Evolutionary conservation across 2,888 invertebrate genomes (phyloP).

Genomic region (Dasypogon diadema): DNA sequence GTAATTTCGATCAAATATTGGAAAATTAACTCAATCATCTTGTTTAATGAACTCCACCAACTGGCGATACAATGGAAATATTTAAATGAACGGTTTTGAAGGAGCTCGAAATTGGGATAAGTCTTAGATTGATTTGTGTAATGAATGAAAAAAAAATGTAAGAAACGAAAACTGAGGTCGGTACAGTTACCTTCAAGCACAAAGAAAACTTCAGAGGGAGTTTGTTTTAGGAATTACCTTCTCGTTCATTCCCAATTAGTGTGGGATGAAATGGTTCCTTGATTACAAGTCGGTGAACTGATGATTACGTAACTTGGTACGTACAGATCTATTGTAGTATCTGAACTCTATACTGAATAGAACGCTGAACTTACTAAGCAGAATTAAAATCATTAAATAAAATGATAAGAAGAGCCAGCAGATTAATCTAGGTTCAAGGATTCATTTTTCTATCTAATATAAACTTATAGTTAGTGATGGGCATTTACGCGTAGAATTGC

Average conservation of each 20-base stretch:
- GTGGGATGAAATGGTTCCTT: slow-evolving; percentile 10
- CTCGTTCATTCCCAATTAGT: slow-evolving; percentile 19
- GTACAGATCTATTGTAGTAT: not conserved
- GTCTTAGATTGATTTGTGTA: not conserved
- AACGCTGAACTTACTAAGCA: not conserved
- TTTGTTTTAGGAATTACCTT: slow-evolving; percentile 37
- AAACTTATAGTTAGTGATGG: too few relatives aligned
- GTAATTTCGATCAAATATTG: slow-evolving; percentile 45
- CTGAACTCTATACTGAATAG: not conserved
- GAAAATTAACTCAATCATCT: slow-evolving; percentile 50
- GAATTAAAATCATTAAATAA: slow-evolving; percentile 16
- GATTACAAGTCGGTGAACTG: not conserved
- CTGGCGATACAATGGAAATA: slow-evolving; percentile 30
- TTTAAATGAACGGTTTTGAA: slow-evolving; percentile 17
- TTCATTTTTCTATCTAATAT: too few relatives aligned
- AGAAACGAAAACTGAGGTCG: not conserved
- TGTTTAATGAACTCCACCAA: slow-evolving; percentile 32
- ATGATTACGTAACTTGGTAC: slow-evolving; percentile 29
- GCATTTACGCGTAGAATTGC: too few relatives aligned
- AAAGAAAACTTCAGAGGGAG: not conserved
- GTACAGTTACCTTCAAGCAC: not conserved
- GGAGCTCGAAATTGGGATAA: not conserved
- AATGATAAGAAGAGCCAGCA: slow-evolving; percentile 36
- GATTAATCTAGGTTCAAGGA: too few relatives aligned
- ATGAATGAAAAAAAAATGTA: slow-evolving; percentile 2